Percentiles rank a stretch among this genome's conserved stretches.
These are phyloP conservation scores for Microctenopoma lineatum DNA, from an alignment of 2,797 vertebrate species.

Conservation along the genomic window DNA sequence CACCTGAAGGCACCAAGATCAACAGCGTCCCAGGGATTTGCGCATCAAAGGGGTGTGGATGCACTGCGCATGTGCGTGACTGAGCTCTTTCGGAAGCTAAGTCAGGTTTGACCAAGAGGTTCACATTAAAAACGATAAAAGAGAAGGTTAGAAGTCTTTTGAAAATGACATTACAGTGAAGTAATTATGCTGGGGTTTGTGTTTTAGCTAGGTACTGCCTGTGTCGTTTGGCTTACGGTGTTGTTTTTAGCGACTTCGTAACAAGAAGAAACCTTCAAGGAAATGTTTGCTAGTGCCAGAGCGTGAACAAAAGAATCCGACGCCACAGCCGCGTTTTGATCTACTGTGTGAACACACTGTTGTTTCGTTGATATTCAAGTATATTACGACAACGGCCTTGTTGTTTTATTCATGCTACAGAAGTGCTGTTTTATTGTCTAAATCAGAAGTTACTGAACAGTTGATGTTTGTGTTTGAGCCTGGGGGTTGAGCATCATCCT, in stretches of 20 bases:
- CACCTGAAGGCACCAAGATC: constrained; percentile 58
- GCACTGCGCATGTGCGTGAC: constrained; percentile 73
- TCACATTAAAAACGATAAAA: constrained; percentile 58
- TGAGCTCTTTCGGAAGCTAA: constrained; percentile 66
- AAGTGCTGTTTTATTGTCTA: background rate
- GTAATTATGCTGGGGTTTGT: fast-evolving
- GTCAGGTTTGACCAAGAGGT: constrained; percentile 57
- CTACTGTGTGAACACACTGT: fast-evolving
- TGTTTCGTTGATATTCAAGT: background rate
- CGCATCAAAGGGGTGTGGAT: constrained; percentile 43
- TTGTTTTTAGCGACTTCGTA: constrained; percentile 45
- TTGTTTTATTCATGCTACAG: too few species aligned
- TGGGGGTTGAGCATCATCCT: constrained; percentile 38
- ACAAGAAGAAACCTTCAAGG: constrained; percentile 62
- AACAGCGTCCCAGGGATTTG: constrained; percentile 27
- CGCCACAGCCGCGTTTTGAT: constrained; percentile 6
- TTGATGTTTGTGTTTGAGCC: constrained; percentile 9
- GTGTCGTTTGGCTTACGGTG: constrained; percentile 37
- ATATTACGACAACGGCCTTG: fast-evolving
- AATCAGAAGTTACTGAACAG: background rate
- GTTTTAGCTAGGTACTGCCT: background rate
- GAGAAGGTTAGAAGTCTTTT: constrained; percentile 56
- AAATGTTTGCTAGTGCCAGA: constrained; percentile 74
- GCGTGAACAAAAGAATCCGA: constrained; percentile 74
- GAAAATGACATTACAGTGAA: background rate